A percentile compares a stretch with the other conserved stretches of the same genome.
Evolutionary conservation across 2,797 vertebrate genomes (phyloP).

Genomic region (Sebastolobus alascanus): DNA sequence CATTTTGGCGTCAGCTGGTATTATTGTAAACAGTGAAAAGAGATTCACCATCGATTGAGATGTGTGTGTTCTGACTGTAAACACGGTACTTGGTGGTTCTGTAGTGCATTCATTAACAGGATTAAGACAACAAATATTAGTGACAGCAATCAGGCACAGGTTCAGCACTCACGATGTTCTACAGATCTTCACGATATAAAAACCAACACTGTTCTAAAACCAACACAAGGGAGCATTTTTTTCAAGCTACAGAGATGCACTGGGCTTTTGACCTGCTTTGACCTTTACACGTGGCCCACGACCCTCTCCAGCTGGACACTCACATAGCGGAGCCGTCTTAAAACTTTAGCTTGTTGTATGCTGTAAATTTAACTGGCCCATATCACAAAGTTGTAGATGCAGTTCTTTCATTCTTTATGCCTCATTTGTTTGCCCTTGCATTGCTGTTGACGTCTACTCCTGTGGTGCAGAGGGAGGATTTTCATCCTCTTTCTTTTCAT

Average conservation of each 20-base stretch:
- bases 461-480: slow-evolving; percentile 62
- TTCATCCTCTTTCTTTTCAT: slow-evolving; percentile 68
- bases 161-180: slow-evolving; percentile 79
- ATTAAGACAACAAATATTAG: slow-evolving; percentile 74
- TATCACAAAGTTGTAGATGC: slow-evolving; percentile 48
- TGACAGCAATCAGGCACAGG: slow-evolving; percentile 82
- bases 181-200: slow-evolving; percentile 77
- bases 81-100: slow-evolving; percentile 69
- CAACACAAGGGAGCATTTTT: slow-evolving; percentile 62
- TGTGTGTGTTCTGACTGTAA: slow-evolving; percentile 76
- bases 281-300: slow-evolving; percentile 10
- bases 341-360: slow-evolving; percentile 48
- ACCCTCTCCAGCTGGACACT: slow-evolving; percentile 33
- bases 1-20: slow-evolving; percentile 84
- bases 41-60: slow-evolving; percentile 52
- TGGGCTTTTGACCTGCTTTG: slow-evolving; percentile 74
- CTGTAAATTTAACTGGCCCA: slow-evolving; percentile 65
- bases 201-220: slow-evolving; percentile 76
- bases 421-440: not conserved
- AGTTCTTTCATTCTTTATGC: slow-evolving; percentile 48
- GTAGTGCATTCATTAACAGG: slow-evolving; percentile 74
- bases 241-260: slow-evolving; percentile 79
- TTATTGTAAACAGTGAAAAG: slow-evolving; percentile 80
- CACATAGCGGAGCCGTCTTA: slow-evolving; percentile 40
- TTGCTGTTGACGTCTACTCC: slow-evolving; percentile 62